A percentile compares a stretch with the other conserved stretches of the same genome.
These are phyloP conservation scores for Bombus terrestris DNA, from an alignment of 1,140 invertebrate species.

Conservation along the genomic window DNA sequence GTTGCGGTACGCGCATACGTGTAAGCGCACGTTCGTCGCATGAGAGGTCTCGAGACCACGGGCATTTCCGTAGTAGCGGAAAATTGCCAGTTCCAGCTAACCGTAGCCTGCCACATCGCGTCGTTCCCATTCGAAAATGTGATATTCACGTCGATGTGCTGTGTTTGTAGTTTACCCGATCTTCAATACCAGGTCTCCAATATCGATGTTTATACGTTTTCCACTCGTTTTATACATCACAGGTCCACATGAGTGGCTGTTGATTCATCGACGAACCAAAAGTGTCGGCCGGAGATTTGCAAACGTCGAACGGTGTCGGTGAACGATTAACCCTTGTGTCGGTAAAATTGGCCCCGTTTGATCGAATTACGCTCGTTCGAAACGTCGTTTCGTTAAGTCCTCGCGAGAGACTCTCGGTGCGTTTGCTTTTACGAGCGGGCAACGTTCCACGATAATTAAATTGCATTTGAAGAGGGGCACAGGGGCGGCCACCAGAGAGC, in stretches of 20 bases:
- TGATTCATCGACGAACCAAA: neutral
- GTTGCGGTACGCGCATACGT: constrained; percentile 65
- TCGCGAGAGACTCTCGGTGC: neutral
- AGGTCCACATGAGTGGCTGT: neutral
- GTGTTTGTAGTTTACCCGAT: neutral
- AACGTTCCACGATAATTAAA: constrained; percentile 15
- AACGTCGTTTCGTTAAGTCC: neutral
- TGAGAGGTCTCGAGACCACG: constrained; percentile 20
- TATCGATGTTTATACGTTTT: neutral
- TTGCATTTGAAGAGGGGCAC: neutral
- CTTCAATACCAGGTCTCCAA: neutral
- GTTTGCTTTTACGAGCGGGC: neutral
- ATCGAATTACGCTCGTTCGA: constrained; percentile 15
- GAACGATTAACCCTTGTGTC: constrained; percentile 23
- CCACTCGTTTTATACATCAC: neutral
- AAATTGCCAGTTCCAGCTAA: constrained; percentile 5
- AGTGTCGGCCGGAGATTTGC: too few species aligned
- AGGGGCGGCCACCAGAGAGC: too few species aligned
- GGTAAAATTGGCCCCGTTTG: neutral
- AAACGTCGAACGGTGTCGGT: neutral
- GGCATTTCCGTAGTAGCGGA: constrained; percentile 12
- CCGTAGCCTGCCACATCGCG: neutral
- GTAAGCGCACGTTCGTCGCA: constrained; percentile 57
- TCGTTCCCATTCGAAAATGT: too few species aligned
- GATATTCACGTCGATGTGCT: too few species aligned